Base-by-base conservation (phyloP, 2,797 vertebrate species). In the Galagoides demidoff region DNA sequence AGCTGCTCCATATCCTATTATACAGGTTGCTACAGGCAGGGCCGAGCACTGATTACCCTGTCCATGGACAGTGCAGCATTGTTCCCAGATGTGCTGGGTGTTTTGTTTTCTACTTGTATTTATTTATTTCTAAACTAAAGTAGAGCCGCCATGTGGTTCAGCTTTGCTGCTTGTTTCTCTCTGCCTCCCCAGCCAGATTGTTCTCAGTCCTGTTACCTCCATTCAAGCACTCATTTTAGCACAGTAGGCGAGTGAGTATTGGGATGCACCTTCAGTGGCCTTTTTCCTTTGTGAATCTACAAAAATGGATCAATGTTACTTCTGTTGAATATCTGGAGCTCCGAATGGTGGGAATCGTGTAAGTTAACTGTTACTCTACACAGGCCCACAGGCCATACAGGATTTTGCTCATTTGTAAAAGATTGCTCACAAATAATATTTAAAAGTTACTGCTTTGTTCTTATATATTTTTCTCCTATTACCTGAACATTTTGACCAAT, bases 21-120 rank as follows among this genome's bases (percentile, higher is more conserved):
- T 13, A 4, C 3, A 49, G 49, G 49, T 49, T 49, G 13, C 49
- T 14, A 49, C 49, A 87, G 17, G 5, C 6, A 34, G 39, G 17
- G 1, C 2, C 2, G 0, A 10, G 8, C 3, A 43, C 2, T 27
- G 31, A 9, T 39, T 34, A 29, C 4, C 11, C 0, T 13, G 27
- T 23, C 2, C 45, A 0, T 2, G 49, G 1, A 49, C 13, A 17
- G 5, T 20, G 2, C 5, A 34, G 64, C 2, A 16, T 77, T 66
- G 3, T 57, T 25, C 0, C 23, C 64, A 5, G 2, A 7, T 25
- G 25, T 20, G 20, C 34, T 45, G 7, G 9, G 13, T 29, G 16
- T 64, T 64, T 31, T 20, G 19, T 16, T 78, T 49, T 1, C 7
- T 64, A 39, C 39, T 19, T n/a, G 5, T 20, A n/a, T 66, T 66